Evolutionary conservation across 2,888 invertebrate genomes (phyloP).

Genomic region (Zelleria hepariella): DNA sequence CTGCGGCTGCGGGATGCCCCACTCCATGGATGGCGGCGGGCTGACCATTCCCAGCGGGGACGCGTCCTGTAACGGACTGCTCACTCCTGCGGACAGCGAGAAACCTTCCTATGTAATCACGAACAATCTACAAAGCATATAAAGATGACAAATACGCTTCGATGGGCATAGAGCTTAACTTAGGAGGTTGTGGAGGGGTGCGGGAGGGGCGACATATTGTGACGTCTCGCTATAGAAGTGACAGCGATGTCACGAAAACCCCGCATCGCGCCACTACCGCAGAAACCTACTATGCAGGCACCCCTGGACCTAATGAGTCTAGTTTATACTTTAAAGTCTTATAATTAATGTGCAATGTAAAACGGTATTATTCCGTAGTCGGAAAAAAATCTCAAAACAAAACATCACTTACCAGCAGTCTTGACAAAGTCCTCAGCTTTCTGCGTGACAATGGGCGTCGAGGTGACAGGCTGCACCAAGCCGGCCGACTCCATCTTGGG

Average conservation of each 20-base stretch:
- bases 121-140: no score
- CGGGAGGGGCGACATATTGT: no score
- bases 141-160: no score
- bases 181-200: no score
- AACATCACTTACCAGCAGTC: constrained; percentile 44
- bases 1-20: constrained; percentile 79
- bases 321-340: no score
- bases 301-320: no score
- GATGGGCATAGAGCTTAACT: no score
- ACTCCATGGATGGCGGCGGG: constrained; percentile 75
- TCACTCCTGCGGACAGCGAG: constrained; percentile 21
- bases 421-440: constrained; percentile 34
- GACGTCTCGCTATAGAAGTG: no score
- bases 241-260: no score
- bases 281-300: no score
- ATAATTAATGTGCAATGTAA: no score
- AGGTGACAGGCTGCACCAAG: constrained; percentile 44
- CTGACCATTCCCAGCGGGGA: constrained; percentile 49
- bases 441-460: constrained; percentile 48
- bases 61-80: constrained; percentile 43
- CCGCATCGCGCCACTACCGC: no score
- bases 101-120: neutral
- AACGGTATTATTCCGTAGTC: neutral
- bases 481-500: neutral
- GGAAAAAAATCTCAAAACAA: neutral